Evolutionary conservation across 2,113 vertebrate species (phyloP).

Genomic region (Aramus guarauna): DNA sequence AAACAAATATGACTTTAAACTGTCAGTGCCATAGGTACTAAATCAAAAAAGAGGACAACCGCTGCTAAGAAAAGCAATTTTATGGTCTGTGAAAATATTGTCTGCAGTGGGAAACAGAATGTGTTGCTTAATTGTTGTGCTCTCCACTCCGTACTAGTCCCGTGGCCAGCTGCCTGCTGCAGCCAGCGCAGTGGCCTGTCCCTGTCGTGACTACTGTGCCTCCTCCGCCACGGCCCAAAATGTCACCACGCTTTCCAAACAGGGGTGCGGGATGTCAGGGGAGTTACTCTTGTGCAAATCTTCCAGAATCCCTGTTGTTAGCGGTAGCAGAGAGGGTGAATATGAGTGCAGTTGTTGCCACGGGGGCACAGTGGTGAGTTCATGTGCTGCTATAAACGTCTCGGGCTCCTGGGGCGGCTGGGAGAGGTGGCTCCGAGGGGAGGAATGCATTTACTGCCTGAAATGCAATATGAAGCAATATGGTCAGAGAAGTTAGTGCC

Average conservation of each 20-base stretch:
- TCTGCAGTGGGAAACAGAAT: not conserved
- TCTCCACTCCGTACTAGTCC: accelerated
- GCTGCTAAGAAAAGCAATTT: not conserved
- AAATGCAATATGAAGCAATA: conserved; percentile 59
- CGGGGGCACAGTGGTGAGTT: conserved; percentile 31
- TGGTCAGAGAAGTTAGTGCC: conserved; percentile 40
- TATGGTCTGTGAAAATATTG: not conserved
- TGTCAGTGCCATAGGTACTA: not conserved
- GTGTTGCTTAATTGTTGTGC: not conserved
- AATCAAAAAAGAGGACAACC: not conserved
- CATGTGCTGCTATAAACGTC: not conserved
- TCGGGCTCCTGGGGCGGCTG: not conserved
- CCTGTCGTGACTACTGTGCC: accelerated
- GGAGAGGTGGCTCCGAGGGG: not conserved
- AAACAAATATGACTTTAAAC: conserved; percentile 5
- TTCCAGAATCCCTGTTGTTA: not conserved
- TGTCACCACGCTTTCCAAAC: accelerated
- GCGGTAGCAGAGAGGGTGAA: not conserved
- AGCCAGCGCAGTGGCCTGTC: not conserved
- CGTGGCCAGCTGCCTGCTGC: not conserved
- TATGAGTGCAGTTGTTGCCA: not conserved
- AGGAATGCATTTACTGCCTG: conserved; percentile 17
- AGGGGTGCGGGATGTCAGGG: not conserved
- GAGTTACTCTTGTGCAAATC: not conserved
- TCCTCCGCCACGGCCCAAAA: accelerated